Evolutionary conservation across 2,888 invertebrate genomes (phyloP), one percentile per base, ranked within the genome.

Genomic region (Microchrysa polita): DNA sequence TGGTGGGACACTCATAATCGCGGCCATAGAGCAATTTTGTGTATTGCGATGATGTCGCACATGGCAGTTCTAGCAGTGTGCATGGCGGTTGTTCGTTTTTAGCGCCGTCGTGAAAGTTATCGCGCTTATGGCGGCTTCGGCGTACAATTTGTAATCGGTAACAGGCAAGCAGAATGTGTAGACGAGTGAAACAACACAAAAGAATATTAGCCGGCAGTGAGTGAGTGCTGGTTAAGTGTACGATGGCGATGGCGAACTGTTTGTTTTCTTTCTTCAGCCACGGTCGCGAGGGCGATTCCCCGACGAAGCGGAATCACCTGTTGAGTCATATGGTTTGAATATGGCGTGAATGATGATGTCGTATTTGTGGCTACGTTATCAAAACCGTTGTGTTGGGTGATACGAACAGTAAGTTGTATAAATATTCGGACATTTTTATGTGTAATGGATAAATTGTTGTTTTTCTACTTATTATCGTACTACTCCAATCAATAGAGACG

Each of bases 111-210:
- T 53, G 34, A 42, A 57, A 69, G 65, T 69, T 55, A 69, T 69
- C 69, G 4, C 27, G 80, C 80, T 79, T 81, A 80, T 80, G 80
- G 79, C 79, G 79, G 79, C 79, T 82, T 81, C 82, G 82, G 83
- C 83, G 83, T 83, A 83, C 83, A 83, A 83, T 82, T 83, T 83
- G 83, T 83, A 83, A 83, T 81, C 82, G 78, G 75, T 77, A 81
- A 77, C 80, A 81, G 83, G 83, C 80, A 77, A 77, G 65, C 83
- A 83, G 75, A 78, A 74, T n/a, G 48, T 27, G 4, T 18, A 57
- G 57, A 12, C 18, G 2, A 55, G 40, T n/a, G 9, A 42, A 40
- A 20, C 55, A n/a, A n/a, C n/a, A n/a, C n/a, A n/a, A n/a, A n/a
- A n/a, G n/a, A n/a, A n/a, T 16, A 52, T 34, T 10, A 7, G 27